phyloP scores from a whole-genome alignment of 2,113 vertebrate genomes.

The Rhinolophus ferrumequinum region DNA sequence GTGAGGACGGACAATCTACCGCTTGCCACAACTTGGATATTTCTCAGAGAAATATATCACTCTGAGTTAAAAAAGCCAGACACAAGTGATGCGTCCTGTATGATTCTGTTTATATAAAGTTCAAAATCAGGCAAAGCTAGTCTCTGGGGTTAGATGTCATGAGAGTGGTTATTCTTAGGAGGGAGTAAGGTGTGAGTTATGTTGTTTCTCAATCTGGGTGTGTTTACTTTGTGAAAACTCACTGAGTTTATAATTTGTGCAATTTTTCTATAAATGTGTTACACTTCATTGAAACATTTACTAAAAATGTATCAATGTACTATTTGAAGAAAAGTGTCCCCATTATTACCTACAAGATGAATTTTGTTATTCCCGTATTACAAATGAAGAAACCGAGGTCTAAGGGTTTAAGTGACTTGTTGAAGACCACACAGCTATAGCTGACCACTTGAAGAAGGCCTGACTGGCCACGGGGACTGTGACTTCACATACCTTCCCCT shows the following conservation, averaged over 20 bases:
- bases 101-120: background rate
- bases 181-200: background rate
- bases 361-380: slow-evolving; percentile 7
- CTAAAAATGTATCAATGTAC: background rate
- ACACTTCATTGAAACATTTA: background rate
- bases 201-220: background rate
- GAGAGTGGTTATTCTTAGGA: background rate
- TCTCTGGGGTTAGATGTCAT: background rate
- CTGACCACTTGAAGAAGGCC: background rate
- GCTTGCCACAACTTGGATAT: background rate
- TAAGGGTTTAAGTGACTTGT: background rate
- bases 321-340: background rate
- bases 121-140: background rate
- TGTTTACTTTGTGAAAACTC: background rate
- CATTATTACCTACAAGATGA: background rate
- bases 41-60: background rate
- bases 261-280: background rate
- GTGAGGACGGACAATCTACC: background rate
- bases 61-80: background rate
- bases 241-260: background rate
- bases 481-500: background rate
- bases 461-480: background rate
- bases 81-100: background rate
- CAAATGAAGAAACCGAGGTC: background rate
- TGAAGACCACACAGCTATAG: background rate